Evolutionary conservation across 1,140 invertebrate species (phyloP).

Genomic region (Dysdera silvatica): DNA sequence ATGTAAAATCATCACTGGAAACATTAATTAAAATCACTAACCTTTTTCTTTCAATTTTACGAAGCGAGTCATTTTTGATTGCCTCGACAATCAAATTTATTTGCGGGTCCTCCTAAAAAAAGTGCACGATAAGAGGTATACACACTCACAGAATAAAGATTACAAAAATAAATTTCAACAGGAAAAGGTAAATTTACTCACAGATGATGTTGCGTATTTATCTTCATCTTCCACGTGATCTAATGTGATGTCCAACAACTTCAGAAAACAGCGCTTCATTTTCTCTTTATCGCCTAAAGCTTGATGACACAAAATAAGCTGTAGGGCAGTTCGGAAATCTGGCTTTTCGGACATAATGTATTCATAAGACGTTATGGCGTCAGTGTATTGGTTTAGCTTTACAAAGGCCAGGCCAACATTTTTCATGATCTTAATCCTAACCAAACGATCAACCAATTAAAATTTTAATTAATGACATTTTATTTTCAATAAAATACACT

Average conservation of each 20-base stretch:
- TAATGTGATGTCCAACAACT: slow-evolving; percentile 77
- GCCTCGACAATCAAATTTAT: slow-evolving; percentile 65
- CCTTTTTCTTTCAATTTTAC: slow-evolving; percentile 64
- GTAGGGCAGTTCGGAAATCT: slow-evolving; percentile 78
- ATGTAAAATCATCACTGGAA: too few species aligned
- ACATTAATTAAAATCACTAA: slow-evolving; percentile 33
- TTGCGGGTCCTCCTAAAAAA: slow-evolving; percentile 57
- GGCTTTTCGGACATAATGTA: slow-evolving; percentile 94
- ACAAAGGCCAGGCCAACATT: slow-evolving; percentile 95
- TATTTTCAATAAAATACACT: neutral
- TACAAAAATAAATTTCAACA: neutral
- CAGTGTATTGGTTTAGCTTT: slow-evolving; percentile 89
- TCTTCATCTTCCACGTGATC: slow-evolving; percentile 70
- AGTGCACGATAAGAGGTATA: neutral
- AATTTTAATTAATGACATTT: neutral
- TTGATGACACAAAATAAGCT: slow-evolving; percentile 87
- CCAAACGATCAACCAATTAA: neutral
- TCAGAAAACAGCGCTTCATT: slow-evolving; percentile 85
- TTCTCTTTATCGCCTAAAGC: slow-evolving; percentile 86
- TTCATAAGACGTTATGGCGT: slow-evolving; percentile 93
- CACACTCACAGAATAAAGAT: neutral
- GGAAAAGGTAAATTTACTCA: slow-evolving; percentile 36
- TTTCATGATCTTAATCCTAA: slow-evolving; percentile 92
- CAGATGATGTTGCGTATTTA: slow-evolving; percentile 54
- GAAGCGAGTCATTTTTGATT: slow-evolving; percentile 69